Base-by-base conservation (phyloP, 2,888 invertebrate genomes). In the Unio delphinus region DNA sequence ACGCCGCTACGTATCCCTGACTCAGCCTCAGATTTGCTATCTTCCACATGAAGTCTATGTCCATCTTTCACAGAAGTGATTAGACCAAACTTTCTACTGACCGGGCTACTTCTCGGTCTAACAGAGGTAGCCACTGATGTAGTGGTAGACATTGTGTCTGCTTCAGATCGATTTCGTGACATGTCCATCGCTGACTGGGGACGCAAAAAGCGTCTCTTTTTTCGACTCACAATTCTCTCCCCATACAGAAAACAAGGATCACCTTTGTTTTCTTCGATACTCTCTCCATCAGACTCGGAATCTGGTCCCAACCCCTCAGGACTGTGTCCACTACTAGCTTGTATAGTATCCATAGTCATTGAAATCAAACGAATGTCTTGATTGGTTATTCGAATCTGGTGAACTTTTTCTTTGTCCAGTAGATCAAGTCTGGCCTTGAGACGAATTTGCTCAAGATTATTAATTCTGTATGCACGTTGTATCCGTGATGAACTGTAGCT, bases 361-460 rank as follows among this genome's bases (percentile, higher is more conserved):
- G 85, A 85, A 20, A 87, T 83, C 59, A 87, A 75, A 20, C 87
- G 79, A 55, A 88, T 87, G 70, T 88, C 87, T 74, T 87, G 87
- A 67, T 86, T 86, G 55, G 81, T 82, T 34, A 88, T 67, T 7
- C 86, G 75, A 34, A 80, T 73, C 58, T 77, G 74, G 65, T 86
- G 87, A 6, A 81, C 55, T 30, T 81, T 81, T 61, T 85, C 85
- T 66, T 86, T 86, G 66, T 88, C 87, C 65, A 88, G 64, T 18
- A 87, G 74, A 58, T 83, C 74, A 23, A 87, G 65, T 45, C 69
- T 75, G 57, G 81, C 78, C 34, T 81, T 75, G 3, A 88, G 81
- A 63, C 84, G 78, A 26, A 80, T 70, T 58, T 82, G 75, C 71
- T 88, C 88, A 15, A 88, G 81, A 67, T 75, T 81, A 77, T 88